Conservation (phyloP, 2,888 invertebrate genomes). For the Hyposoter didymator region DNA sequence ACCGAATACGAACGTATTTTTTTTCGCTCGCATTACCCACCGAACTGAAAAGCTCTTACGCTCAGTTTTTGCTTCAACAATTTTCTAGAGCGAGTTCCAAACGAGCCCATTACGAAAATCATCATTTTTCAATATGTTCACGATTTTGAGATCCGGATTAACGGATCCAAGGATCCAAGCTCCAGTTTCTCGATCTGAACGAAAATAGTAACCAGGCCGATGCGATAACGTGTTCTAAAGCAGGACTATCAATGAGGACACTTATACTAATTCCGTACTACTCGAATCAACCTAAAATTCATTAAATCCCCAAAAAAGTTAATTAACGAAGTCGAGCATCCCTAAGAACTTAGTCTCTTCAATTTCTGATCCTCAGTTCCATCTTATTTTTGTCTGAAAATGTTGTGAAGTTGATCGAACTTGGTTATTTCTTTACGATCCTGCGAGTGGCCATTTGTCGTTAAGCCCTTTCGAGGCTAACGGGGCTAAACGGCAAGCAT, state of each 20-base stretch:
- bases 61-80: not conserved
- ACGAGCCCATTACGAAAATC: not conserved
- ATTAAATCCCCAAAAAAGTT: too few species aligned
- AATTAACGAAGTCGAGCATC: too few species aligned
- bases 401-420: conserved; percentile 2
- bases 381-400: not conserved
- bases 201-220: conserved; percentile 4
- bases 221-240: too few species aligned
- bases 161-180: too few species aligned
- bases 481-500: conserved; percentile 75
- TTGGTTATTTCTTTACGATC: conserved; percentile 5
- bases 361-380: too few species aligned
- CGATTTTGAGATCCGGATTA: not conserved
- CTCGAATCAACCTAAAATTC: too few species aligned
- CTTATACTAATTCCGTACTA: too few species aligned
- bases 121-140: not conserved
- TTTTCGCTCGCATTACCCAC: not conserved
- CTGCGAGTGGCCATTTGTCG: conserved; percentile 71
- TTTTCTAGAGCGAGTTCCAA: not conserved
- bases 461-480: conserved; percentile 69
- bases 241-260: too few species aligned
- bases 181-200: not conserved
- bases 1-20: not conserved
- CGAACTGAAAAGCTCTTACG: not conserved
- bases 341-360: too few species aligned